Percentiles rank a stretch among this genome's conserved stretches.
These are phyloP conservation scores for Nothoprocta perdicaria DNA, from an alignment of 2,113 vertebrate genomes.

Conservation along the genomic window DNA sequence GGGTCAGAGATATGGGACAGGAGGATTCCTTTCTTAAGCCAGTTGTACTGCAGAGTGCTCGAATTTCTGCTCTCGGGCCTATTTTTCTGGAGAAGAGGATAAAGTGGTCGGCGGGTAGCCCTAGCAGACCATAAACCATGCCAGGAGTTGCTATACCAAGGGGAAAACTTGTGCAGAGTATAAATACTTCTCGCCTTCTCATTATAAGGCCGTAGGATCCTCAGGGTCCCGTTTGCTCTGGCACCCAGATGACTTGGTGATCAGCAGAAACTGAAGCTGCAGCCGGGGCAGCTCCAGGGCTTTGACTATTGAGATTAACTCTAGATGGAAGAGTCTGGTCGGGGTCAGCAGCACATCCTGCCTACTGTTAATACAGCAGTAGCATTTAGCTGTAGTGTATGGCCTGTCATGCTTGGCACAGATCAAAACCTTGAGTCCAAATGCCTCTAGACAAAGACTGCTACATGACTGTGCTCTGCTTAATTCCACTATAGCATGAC, in stretches of 20 bases:
- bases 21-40: background rate
- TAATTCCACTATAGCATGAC: background rate
- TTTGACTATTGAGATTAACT: background rate
- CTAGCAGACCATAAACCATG: background rate
- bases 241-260: background rate
- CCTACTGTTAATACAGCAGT: background rate
- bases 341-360: background rate
- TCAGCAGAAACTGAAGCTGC: background rate
- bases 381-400: rapidly evolving
- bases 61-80: conserved; percentile 18
- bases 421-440: background rate
- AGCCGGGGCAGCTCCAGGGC: background rate
- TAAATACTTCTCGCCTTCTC: conserved; percentile 1
- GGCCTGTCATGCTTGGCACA: background rate
- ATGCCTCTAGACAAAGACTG: background rate
- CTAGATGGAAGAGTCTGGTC: background rate
- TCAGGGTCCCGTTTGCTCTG: background rate
- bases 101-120: background rate
- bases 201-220: background rate
- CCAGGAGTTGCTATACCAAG: background rate
- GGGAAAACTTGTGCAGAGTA: background rate
- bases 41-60: background rate
- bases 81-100: background rate
- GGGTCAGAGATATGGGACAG: background rate
- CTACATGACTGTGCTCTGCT: background rate